Evolutionary conservation across 2,888 invertebrate species (phyloP).

Genomic region (Mesodorylaimus sp.): DNA sequence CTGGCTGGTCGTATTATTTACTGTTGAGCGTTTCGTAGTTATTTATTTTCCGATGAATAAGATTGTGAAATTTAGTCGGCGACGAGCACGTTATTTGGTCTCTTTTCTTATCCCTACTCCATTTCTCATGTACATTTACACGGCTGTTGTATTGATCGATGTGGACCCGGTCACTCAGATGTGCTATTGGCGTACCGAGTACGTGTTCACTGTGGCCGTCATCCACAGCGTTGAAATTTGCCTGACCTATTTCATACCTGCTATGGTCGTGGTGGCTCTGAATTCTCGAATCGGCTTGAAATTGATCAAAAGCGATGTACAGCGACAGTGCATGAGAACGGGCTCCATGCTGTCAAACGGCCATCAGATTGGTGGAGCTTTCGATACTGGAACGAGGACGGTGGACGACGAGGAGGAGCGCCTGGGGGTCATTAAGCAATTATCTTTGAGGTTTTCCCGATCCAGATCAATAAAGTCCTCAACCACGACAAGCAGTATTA

Average conservation of each 20-base stretch:
- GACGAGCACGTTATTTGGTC: conserved; percentile 16
- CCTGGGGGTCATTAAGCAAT: too few species aligned
- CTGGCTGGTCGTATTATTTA: conserved; percentile 28
- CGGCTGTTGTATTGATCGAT: conserved; percentile 21
- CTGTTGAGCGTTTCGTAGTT: conserved; percentile 26
- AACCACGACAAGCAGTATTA: not conserved
- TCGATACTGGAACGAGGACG: not conserved
- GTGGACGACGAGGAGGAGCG: too few species aligned
- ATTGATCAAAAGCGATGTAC: conserved; percentile 36
- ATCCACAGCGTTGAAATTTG: conserved; percentile 17
- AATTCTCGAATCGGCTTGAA: conserved; percentile 33
- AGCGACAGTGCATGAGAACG: not conserved
- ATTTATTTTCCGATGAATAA: conserved; percentile 24
- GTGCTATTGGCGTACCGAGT: not conserved
- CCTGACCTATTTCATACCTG: conserved; percentile 22
- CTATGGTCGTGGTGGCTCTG: conserved; percentile 21
- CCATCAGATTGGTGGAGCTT: not conserved
- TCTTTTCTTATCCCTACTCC: conserved; percentile 15
- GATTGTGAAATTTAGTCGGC: conserved; percentile 18
- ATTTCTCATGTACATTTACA: conserved; percentile 20
- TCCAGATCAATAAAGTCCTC: not conserved
- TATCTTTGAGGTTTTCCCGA: not conserved
- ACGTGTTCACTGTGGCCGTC: not conserved
- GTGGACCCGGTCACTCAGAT: conserved; percentile 8
- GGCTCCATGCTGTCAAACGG: too few species aligned